These are phyloP conservation scores for Mormyrus hasselquistii DNA, from an alignment of 2,797 vertebrate species.

Conservation along the genomic window DNA sequence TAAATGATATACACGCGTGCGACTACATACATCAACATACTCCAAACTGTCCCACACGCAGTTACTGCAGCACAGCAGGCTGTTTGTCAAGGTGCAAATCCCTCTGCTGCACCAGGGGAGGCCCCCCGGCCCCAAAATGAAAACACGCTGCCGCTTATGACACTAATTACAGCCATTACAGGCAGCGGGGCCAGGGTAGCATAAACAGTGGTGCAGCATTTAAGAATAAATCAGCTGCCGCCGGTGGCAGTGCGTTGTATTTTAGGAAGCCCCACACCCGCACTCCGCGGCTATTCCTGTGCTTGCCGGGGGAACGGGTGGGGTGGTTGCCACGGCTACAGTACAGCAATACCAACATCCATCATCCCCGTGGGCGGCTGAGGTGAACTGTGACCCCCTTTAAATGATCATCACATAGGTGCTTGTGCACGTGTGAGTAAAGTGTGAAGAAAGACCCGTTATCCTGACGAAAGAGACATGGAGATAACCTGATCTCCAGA, in stretches of 20 bases:
- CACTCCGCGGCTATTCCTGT: constrained; percentile 14
- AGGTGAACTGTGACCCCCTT: constrained; percentile 40
- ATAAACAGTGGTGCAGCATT: constrained; percentile 17
- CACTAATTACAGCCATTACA: constrained; percentile 21
- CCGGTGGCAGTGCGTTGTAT: constrained; percentile 23
- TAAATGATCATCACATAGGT: background rate
- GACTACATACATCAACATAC: constrained; percentile 59
- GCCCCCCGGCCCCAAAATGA: constrained; percentile 9
- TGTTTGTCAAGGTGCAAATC: constrained; percentile 64
- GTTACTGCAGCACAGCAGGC: constrained; percentile 47
- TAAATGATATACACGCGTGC: constrained; percentile 69
- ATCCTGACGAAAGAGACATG: constrained; percentile 24
- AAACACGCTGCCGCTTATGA: constrained; percentile 11
- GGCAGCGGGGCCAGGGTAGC: background rate
- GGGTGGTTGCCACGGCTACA: constrained; percentile 61
- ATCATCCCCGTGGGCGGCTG: constrained; percentile 14
- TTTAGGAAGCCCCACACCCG: constrained; percentile 25
- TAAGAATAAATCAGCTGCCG: background rate
- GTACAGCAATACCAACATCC: constrained; percentile 43
- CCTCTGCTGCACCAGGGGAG: constrained; percentile 34
- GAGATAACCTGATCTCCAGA: background rate
- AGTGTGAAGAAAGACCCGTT: background rate
- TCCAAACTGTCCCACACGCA: constrained; percentile 50
- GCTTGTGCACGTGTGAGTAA: background rate
- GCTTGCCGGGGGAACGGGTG: constrained; percentile 44